A percentile compares a stretch with the other conserved stretches of the same genome.
Evolutionary conservation across 2,113 vertebrate species (phyloP).

Genomic region (Phoxinus phoxinus): DNA sequence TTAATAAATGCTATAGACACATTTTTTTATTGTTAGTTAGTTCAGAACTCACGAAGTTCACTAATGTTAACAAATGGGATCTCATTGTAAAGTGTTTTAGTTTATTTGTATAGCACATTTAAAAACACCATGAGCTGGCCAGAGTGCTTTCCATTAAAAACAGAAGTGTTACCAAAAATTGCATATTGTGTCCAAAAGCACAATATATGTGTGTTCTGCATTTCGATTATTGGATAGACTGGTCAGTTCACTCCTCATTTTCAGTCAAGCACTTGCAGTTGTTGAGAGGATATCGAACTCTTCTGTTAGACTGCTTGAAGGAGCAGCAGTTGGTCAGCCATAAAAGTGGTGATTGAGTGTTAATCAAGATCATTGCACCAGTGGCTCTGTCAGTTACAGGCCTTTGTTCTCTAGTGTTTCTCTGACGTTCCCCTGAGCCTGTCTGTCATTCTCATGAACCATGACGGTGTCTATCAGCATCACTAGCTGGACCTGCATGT

Average conservation of each 20-base stretch:
- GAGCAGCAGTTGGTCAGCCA: slow-evolving; percentile 50
- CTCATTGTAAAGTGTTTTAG: no score
- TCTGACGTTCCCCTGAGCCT: not conserved
- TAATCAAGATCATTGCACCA: slow-evolving; percentile 62
- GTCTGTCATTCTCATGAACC: slow-evolving; percentile 1
- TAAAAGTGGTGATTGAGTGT: slow-evolving; percentile 58
- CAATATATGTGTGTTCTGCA: not conserved
- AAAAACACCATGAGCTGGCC: no score
- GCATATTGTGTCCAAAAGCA: no score
- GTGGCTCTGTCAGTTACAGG: slow-evolving; percentile 57
- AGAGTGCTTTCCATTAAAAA: no score
- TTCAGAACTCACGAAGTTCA: no score
- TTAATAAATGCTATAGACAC: no score
- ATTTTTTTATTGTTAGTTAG: no score
- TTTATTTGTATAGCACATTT: no score
- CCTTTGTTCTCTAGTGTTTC: slow-evolving; percentile 45
- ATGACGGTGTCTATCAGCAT: not conserved
- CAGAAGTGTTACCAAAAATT: no score
- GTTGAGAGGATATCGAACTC: slow-evolving; percentile 49
- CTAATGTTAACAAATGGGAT: no score
- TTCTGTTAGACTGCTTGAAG: slow-evolving; percentile 44
- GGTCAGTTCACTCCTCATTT: slow-evolving; percentile 9
- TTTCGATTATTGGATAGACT: not conserved
- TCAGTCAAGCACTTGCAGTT: slow-evolving; percentile 30
- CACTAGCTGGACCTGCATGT: not conserved